Evolutionary conservation across 2,113 vertebrate species (phyloP).

Genomic region (Ivindomyrus marchei): DNA sequence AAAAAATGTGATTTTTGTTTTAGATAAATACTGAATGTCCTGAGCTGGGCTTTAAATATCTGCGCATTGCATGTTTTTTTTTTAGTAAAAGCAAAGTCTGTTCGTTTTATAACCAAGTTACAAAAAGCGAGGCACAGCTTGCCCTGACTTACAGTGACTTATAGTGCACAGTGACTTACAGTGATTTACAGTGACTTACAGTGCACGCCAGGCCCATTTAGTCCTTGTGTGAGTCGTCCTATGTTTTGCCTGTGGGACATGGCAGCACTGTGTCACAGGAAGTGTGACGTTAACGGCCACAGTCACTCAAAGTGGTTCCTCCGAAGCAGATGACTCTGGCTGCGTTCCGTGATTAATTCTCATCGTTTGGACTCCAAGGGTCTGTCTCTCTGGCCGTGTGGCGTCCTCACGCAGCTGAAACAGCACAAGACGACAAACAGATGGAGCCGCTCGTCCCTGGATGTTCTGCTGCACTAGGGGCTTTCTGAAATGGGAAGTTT

Average conservation of each 20-base stretch:
- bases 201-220: background rate
- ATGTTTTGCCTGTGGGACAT: background rate
- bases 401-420: conserved; percentile 43
- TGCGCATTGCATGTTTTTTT: background rate
- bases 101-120: background rate
- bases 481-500: conserved; percentile 4
- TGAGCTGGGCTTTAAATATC: background rate
- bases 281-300: conserved; percentile 26
- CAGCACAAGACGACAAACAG: conserved; percentile 28
- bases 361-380: conserved; percentile 58
- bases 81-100: background rate
- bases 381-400: conserved; percentile 57
- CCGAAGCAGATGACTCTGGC: conserved; percentile 65
- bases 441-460: conserved; percentile 22
- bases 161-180: background rate
- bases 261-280: background rate
- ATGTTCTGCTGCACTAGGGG: conserved; percentile 26
- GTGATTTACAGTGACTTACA: background rate
- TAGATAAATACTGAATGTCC: background rate
- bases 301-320: conserved; percentile 63
- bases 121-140: background rate
- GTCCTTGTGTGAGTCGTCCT: background rate
- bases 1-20: background rate
- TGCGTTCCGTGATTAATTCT: conserved; percentile 69
- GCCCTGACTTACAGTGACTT: background rate